Base-by-base conservation (phyloP, 2,113 vertebrate genomes). In the Perca schrenkii region DNA sequence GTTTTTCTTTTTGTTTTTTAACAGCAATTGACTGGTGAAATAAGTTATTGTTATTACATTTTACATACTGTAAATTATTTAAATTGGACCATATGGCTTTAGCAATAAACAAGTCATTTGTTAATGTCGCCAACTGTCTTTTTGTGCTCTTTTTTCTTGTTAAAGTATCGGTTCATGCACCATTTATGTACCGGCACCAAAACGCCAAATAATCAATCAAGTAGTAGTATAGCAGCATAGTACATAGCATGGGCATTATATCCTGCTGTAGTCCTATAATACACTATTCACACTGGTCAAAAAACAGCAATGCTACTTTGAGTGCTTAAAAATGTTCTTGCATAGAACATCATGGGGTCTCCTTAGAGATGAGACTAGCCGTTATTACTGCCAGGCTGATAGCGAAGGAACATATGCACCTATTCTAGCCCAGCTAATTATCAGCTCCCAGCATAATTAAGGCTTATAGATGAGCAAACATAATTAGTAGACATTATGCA, bases 401-500 rank as follows among this genome's bases (percentile, higher is more conserved):
- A 58, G 80, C 22, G 49, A 86, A 83, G 73, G 91, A 89, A 89
- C 91, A 91, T 88, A 84, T 80, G 84, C 86, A 88, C 88, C 85
- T 86, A 87, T 89, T 90, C 83, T 68, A 77, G 81, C 87, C 87
- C 83, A 43, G 90, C 86, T 95, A 93, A 95, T 95, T 95, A 95
- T 86, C 68, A 90, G 82, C 88, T 92, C 82, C 86, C 88, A 79
- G 87, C 86, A 93, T 96, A 95, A 96, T 96, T 94, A 95, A 92
- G 88, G 87, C 89, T 91, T 91, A 90, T 94, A 94, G 93, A 94
- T 92, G 93, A 95, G 91, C 92, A 95, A 94, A 94, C 93, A 93
- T 96, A 95, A 96, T 96, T 96, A 95, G 91, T 79, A 86, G 79
- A 88, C 86, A 92, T 93, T 94, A 94, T 92, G 90, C 86, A 2